A percentile compares a stretch with the other conserved stretches of the same genome.
Conservation (phyloP, 1,140 invertebrate species). For the Drosophila ficusphila region DNA sequence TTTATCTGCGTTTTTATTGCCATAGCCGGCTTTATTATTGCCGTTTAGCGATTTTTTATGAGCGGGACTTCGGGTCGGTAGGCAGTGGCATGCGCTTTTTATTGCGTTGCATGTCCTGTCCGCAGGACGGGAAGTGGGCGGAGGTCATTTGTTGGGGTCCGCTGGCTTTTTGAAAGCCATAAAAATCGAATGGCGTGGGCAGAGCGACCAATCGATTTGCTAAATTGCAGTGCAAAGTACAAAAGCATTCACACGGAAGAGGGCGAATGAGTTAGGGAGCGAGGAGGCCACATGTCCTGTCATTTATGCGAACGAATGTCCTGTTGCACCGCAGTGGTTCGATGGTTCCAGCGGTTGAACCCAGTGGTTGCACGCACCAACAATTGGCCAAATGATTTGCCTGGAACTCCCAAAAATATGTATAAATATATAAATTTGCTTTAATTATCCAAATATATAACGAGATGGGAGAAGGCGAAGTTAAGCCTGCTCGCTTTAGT, state of each 20-base stretch:
- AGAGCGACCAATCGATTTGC: constrained; percentile 78
- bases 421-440: constrained; percentile 46
- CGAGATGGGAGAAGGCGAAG: neutral
- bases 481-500: constrained; percentile 5
- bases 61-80: constrained; percentile 44
- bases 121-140: neutral
- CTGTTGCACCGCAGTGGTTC: constrained; percentile 43
- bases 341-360: constrained; percentile 29
- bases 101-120: constrained; percentile 54
- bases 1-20: constrained; percentile 62
- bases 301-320: constrained; percentile 46
- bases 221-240: constrained; percentile 78
- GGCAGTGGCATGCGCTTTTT: constrained; percentile 65
- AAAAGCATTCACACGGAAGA: constrained; percentile 38
- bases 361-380: constrained; percentile 37
- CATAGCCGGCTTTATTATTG: constrained; percentile 70
- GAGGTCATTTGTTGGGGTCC: constrained; percentile 69
- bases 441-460: constrained; percentile 38
- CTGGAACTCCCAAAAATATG: neutral
- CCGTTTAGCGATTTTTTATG: constrained; percentile 80
- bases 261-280: neutral
- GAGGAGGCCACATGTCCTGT: constrained; percentile 40
- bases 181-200: constrained; percentile 69
- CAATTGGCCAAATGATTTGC: constrained; percentile 26
- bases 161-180: constrained; percentile 76